Evolutionary conservation across 2,888 invertebrate genomes (phyloP).

Genomic region (Rhagonycha lutea): DNA sequence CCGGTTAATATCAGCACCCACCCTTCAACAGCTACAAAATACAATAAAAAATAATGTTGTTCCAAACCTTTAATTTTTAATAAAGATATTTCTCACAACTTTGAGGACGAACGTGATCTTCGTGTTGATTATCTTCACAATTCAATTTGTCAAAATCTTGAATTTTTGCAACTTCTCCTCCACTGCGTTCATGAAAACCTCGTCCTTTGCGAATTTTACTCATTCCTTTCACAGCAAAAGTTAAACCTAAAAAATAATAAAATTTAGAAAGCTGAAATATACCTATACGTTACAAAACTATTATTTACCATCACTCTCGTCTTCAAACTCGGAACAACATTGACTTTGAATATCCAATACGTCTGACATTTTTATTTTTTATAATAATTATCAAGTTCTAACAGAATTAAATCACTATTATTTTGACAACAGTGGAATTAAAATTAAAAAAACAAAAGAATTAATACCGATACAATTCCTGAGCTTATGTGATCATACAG

Average conservation of each 20-base stretch:
- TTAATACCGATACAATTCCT: too few relatives aligned
- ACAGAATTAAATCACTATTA: too few relatives aligned
- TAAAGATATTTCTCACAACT: background rate
- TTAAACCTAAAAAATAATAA: background rate
- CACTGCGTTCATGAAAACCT: slow-evolving; percentile 68
- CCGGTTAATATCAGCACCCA: slow-evolving; percentile 97
- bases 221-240: slow-evolving; percentile 81
- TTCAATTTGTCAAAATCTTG: slow-evolving; percentile 6
- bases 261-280: background rate
- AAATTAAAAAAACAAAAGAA: too few relatives aligned
- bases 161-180: slow-evolving; percentile 41
- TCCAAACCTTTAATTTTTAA: background rate
- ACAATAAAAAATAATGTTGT: background rate
- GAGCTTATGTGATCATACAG: too few relatives aligned
- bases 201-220: slow-evolving; percentile 89
- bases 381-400: background rate
- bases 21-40: slow-evolving; percentile 77
- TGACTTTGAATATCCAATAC: slow-evolving; percentile 86
- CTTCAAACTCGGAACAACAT: slow-evolving; percentile 88
- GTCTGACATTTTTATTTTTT: slow-evolving; percentile 71
- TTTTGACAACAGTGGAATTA: too few relatives aligned
- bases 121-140: background rate
- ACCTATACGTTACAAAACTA: background rate
- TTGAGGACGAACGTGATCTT: slow-evolving; percentile 2
- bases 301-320: slow-evolving; percentile 76